Evolutionary conservation across 2,797 vertebrate genomes (phyloP), one percentile per base, ranked within the genome.

Genomic region (Monodelphis domestica): DNA sequence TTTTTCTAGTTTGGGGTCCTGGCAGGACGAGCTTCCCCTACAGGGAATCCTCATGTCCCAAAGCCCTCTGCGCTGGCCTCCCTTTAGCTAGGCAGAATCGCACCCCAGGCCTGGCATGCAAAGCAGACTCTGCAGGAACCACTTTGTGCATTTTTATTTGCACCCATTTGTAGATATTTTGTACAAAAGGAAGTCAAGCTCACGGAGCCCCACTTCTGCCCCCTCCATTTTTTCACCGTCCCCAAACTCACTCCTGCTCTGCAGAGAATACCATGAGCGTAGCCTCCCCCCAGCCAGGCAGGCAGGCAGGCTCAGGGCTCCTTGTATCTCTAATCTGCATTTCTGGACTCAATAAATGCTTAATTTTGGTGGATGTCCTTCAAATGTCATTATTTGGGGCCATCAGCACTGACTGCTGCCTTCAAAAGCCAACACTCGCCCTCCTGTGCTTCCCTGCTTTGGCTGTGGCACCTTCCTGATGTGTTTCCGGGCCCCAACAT

Each of bases 261-360:
- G n/a, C n/a, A n/a, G n/a, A n/a, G n/a, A n/a, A n/a, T n/a, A n/a
- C n/a, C n/a, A n/a, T n/a, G n/a, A n/a, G n/a, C n/a, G n/a, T n/a
- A n/a, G n/a, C n/a, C n/a, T n/a, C n/a, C n/a, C n/a, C n/a, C n/a
- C n/a, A n/a, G n/a, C n/a, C n/a, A n/a, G n/a, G n/a, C n/a, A n/a
- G n/a, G n/a, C n/a, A 10, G 4, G 30, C 29, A 91, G 29, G 57
- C 54, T 57, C 59, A 50, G 30, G 54, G 38, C 88, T 84, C 26
- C 54, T 54, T 21, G 2, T 26, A 93, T 59, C 88, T 95, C 93
- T 56, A 12, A 90, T 89, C 78, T 91, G 93, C 93, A 93, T 92
- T 88, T 78, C 84, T 96, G 45, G 91, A 24, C 38, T 92, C 59
- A 97, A 95, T 78, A 90, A 96, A 88, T 15, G 33, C 95, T 94